phyloP scores from a whole-genome alignment of 2,888 invertebrate genomes.

The Acanthopleura granulata region DNA sequence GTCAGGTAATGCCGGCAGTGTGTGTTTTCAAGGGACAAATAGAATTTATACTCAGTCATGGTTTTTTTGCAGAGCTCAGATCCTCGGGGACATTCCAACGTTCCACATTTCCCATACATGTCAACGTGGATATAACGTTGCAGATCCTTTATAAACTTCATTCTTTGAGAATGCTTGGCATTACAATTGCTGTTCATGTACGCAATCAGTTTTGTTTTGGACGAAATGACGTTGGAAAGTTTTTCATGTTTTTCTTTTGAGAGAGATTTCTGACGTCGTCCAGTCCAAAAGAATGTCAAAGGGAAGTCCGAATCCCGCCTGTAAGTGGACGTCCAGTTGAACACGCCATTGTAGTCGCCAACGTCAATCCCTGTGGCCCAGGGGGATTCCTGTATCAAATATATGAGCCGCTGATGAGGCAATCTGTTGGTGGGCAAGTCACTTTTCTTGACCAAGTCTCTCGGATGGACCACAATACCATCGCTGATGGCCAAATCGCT shows the following conservation, averaged over 20 bases:
- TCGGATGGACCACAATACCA: constrained; percentile 4
- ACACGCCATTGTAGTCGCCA: background rate
- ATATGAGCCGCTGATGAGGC: constrained; percentile 1
- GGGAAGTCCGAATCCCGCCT: constrained; percentile 16
- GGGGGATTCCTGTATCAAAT: constrained; percentile 6
- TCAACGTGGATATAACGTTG: background rate
- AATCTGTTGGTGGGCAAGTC: background rate
- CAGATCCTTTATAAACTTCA: background rate
- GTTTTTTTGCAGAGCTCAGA: background rate
- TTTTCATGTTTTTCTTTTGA: background rate
- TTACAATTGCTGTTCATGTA: constrained; percentile 1
- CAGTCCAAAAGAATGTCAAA: background rate
- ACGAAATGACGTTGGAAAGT: background rate
- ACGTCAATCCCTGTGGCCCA: background rate
- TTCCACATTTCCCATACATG: constrained; percentile 13
- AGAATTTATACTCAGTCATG: constrained; percentile 5
- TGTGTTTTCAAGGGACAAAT: constrained; percentile 1
- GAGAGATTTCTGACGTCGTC: no score
- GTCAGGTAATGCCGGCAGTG: constrained; percentile 11
- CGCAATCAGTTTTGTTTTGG: constrained; percentile 13
- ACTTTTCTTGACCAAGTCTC: background rate
- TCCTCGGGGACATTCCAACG: background rate
- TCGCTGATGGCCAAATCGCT: background rate
- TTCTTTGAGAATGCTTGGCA: background rate
- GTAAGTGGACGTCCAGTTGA: constrained; percentile 12